These are phyloP conservation scores for Adelges cooleyi DNA, from an alignment of 1,140 invertebrate species.

Conservation along the genomic window DNA sequence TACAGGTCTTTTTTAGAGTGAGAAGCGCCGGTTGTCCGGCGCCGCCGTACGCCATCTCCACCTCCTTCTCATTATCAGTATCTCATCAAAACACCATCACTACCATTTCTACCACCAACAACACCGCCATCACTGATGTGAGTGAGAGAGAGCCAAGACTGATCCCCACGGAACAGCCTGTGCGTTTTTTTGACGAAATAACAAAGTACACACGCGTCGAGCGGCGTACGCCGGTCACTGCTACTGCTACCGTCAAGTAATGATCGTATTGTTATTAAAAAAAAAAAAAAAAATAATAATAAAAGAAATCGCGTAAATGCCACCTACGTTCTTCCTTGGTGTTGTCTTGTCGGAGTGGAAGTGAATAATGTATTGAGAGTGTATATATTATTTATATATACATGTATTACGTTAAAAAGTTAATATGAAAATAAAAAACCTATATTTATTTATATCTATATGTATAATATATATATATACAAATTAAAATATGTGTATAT, in stretches of 20 bases:
- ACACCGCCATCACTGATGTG: not conserved
- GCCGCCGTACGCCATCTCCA: constrained; percentile 14
- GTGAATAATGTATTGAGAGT: not conserved
- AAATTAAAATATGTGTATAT: not conserved
- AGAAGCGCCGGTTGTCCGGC: constrained; percentile 7
- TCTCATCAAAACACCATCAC: constrained; percentile 24
- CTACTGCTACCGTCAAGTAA: constrained; percentile 1
- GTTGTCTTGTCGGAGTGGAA: not conserved
- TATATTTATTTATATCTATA: not conserved
- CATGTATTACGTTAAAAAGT: not conserved
- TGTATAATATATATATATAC: not conserved
- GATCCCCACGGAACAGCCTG: constrained; percentile 22
- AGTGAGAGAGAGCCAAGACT: constrained; percentile 27
- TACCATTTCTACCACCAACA: not conserved
- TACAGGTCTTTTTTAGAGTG: constrained; percentile 55
- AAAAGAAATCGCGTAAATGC: not conserved
- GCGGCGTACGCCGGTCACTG: not conserved
- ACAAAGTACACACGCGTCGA: not conserved
- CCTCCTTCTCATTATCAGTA: constrained; percentile 10
- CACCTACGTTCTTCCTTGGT: constrained; percentile 1
- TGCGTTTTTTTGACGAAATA: not conserved
- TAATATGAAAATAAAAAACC: not conserved
- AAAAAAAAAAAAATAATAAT: not conserved
- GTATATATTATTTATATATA: not conserved
- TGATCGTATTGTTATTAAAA: not conserved